Conservation (phyloP, 23 tunicate species). For the Phallusia fumigata region DNA sequence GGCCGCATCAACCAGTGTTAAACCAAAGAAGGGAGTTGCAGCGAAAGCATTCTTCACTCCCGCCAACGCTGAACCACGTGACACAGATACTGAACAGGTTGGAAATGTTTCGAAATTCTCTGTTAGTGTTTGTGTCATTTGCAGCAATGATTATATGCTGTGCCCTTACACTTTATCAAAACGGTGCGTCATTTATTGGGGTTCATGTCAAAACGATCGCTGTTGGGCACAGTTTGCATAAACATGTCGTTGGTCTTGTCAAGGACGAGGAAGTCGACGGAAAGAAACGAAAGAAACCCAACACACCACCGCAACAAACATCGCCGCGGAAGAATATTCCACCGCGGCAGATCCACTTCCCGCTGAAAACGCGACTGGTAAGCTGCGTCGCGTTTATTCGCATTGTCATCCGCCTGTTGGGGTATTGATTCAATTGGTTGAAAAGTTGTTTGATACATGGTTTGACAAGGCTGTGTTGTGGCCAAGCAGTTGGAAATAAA, state of each 20-base stretch:
- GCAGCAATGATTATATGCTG: no score
- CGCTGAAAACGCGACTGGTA: neutral
- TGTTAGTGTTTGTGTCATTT: no score
- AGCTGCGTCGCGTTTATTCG: neutral
- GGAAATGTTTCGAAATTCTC: neutral
- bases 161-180: no score
- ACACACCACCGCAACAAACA: neutral
- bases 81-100: constrained; percentile 44
- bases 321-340: constrained; percentile 12
- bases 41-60: constrained; percentile 89
- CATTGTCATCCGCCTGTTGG: no score
- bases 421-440: no score
- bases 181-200: no score
- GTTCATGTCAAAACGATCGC: no score
- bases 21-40: constrained; percentile 28
- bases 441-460: no score
- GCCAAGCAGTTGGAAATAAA: no score
- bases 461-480: no score
- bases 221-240: neutral
- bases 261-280: constrained; percentile 37
- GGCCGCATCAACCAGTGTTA: constrained; percentile 10
- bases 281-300: constrained; percentile 15
- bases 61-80: constrained; percentile 30
- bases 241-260: constrained; percentile 32
- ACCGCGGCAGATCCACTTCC: constrained; percentile 1